These are phyloP conservation scores for Ceraclea dissimilis DNA, from an alignment of 2,888 invertebrate genomes.

Conservation along the genomic window DNA sequence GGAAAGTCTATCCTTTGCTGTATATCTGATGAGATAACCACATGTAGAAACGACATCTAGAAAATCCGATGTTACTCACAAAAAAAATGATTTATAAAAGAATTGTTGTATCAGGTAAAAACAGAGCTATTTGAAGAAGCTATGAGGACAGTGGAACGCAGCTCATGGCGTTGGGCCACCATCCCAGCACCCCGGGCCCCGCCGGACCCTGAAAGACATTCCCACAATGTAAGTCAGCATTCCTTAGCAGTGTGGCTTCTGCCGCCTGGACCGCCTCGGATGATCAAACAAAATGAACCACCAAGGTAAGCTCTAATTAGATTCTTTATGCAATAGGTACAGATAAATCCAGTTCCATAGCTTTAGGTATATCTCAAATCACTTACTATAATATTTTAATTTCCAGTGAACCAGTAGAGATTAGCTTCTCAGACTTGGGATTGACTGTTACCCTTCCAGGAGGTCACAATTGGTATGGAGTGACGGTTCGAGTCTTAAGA, in stretches of 20 bases:
- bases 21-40: too few species aligned
- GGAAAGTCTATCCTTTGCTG: too few species aligned
- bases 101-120: too few species aligned
- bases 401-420: constrained; percentile 41
- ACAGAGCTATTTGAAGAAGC: constrained; percentile 36
- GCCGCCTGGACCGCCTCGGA: constrained; percentile 12
- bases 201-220: constrained; percentile 38
- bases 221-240: constrained; percentile 34
- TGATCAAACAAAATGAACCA: constrained; percentile 35
- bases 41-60: too few species aligned
- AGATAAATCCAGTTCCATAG: not conserved
- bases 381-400: too few species aligned
- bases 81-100: too few species aligned
- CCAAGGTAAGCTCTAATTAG: constrained; percentile 34
- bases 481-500: constrained; percentile 50
- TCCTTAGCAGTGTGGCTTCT: constrained; percentile 36
- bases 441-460: constrained; percentile 48
- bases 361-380: not conserved
- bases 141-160: constrained; percentile 37
- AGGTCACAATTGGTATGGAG: constrained; percentile 45
- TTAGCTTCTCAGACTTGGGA: constrained; percentile 47
- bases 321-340: too few species aligned
- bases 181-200: constrained; percentile 8
- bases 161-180: constrained; percentile 29
- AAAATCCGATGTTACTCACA: too few species aligned